A percentile compares a stretch with the other conserved stretches of the same genome.
phyloP scores from a whole-genome alignment of 2,888 invertebrate genomes.

The Drosophila infuscata region DNA sequence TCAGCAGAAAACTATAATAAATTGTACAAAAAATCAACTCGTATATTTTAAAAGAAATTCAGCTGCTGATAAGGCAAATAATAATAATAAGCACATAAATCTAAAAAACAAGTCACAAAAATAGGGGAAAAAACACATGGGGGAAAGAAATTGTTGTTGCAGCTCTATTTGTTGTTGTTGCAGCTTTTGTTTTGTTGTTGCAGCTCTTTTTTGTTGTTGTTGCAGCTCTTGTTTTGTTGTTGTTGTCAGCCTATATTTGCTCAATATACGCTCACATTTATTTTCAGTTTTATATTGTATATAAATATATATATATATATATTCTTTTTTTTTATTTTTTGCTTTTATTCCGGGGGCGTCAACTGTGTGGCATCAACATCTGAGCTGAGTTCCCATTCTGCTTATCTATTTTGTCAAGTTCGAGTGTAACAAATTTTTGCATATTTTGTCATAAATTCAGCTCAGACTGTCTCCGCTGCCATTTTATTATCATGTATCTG shows the following conservation, averaged over 20 bases:
- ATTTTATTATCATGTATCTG: constrained; percentile 55
- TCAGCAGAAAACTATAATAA: not conserved
- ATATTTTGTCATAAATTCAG: constrained; percentile 74
- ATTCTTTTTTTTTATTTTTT: not conserved
- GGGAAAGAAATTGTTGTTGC: constrained; percentile 29
- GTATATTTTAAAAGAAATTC: constrained; percentile 7
- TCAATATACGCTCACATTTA: constrained; percentile 16
- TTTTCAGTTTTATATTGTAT: constrained; percentile 18
- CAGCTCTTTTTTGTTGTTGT: constrained; percentile 12
- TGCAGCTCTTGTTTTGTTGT: too few species aligned
- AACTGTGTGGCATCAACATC: constrained; percentile 32
- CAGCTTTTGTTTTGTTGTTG: too few species aligned
- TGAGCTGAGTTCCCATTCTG: constrained; percentile 6
- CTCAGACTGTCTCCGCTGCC: constrained; percentile 16
- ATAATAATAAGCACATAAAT: constrained; percentile 78
- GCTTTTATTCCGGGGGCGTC: constrained; percentile 47
- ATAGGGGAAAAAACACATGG: constrained; percentile 12
- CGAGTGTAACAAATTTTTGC: constrained; percentile 72
- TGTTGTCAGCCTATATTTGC: constrained; percentile 40
- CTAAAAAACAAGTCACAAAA: constrained; percentile 32
- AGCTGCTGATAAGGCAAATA: constrained; percentile 53
- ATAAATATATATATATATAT: too few species aligned
- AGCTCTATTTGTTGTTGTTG: too few species aligned
- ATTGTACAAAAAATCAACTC: not conserved
- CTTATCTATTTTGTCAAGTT: constrained; percentile 57